These are phyloP conservation scores for Brachionus koreanus DNA, from an alignment of 1,140 invertebrate species.

Conservation along the genomic window DNA sequence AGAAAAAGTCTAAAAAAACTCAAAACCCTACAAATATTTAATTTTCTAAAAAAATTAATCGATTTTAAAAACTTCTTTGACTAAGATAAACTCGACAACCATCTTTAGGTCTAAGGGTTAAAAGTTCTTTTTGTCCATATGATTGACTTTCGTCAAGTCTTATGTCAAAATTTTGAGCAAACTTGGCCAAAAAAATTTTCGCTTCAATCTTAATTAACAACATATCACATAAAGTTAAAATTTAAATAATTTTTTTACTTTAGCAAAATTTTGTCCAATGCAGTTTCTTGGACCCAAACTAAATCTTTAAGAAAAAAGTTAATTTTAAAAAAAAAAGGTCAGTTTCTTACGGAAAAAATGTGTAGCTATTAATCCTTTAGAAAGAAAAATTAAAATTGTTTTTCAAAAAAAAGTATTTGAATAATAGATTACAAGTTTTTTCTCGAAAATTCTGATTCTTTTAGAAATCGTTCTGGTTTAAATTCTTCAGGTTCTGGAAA, in stretches of 20 bases:
- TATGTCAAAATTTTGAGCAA: conserved; percentile 39
- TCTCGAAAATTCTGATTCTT: background rate
- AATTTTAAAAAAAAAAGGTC: background rate
- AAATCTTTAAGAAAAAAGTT: background rate
- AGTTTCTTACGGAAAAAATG: conserved; percentile 28
- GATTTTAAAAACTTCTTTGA: background rate
- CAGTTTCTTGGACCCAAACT: conserved; percentile 43
- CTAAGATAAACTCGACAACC: conserved; percentile 21
- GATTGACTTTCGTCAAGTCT: conserved; percentile 35
- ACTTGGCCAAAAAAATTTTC: conserved; percentile 44
- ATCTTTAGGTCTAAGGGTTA: conserved; percentile 43
- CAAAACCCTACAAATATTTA: background rate
- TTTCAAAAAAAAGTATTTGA: background rate
- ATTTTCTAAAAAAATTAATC: background rate
- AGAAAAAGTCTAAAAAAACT: too few species aligned
- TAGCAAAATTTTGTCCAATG: conserved; percentile 45
- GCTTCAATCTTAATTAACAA: conserved; percentile 39
- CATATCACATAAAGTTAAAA: background rate
- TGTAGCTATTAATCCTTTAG: conserved; percentile 40
- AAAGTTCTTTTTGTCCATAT: background rate
- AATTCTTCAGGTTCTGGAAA: conserved; percentile 34
- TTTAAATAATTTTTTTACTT: background rate
- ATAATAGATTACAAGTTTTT: background rate
- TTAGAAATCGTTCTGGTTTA: background rate
- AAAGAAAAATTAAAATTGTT: background rate